Conservation (phyloP, 2,888 invertebrate species). For the Galeopsomyia nigrocyanea region DNA sequence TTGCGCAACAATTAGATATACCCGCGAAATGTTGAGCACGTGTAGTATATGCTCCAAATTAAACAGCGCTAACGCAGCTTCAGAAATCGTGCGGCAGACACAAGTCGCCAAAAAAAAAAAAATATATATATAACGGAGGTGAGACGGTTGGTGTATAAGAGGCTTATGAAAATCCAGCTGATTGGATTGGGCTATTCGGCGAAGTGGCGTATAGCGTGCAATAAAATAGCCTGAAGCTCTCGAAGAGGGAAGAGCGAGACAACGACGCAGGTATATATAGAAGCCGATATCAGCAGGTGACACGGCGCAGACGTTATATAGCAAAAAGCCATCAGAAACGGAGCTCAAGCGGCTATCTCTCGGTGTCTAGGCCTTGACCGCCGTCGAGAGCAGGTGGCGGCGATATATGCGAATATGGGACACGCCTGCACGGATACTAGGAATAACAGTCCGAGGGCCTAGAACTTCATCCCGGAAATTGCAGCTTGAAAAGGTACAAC, state of each 20-base stretch:
- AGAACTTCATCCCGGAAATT: too few species aligned
- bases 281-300: slow-evolving; percentile 38
- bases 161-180: slow-evolving; percentile 34
- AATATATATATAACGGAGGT: too few species aligned
- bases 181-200: slow-evolving; percentile 32
- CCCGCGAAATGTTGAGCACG: not conserved
- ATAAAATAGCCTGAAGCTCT: slow-evolving; percentile 31
- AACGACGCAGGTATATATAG: not conserved
- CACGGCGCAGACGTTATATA: too few species aligned
- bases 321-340: too few species aligned
- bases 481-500: too few species aligned
- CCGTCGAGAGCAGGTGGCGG: too few species aligned
- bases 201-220: slow-evolving; percentile 28
- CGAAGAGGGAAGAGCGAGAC: slow-evolving; percentile 2
- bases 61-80: slow-evolving; percentile 12
- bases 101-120: not conserved
- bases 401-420: too few species aligned
- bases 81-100: slow-evolving; percentile 16
- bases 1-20: slow-evolving; percentile 20
- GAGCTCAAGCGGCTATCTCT: too few species aligned
- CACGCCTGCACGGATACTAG: too few species aligned
- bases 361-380: too few species aligned
- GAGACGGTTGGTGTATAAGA: not conserved
- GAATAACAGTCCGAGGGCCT: too few species aligned
- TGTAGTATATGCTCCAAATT: slow-evolving; percentile 3